These are phyloP conservation scores for Mallotus villosus DNA, from an alignment of 2,797 vertebrate genomes.

Conservation along the genomic window DNA sequence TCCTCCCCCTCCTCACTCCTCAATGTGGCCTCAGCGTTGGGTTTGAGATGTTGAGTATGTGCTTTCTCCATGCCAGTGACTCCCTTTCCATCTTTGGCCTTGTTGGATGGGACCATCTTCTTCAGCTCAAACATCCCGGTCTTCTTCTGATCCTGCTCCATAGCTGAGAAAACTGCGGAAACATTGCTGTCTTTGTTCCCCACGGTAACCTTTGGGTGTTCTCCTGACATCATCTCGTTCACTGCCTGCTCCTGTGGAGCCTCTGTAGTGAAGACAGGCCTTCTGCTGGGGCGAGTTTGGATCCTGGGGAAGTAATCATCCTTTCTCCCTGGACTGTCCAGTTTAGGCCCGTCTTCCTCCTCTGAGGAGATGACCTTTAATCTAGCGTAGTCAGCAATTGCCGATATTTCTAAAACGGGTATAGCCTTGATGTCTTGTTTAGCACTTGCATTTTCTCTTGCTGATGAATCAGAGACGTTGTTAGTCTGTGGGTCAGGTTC, in stretches of 20 bases:
- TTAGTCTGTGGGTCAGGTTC: slow-evolving; percentile 37
- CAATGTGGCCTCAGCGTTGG: slow-evolving; percentile 16
- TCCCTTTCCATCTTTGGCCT: slow-evolving; percentile 35
- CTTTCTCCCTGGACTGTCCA: slow-evolving; percentile 66
- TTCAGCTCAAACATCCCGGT: slow-evolving; percentile 73
- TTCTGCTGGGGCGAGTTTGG: slow-evolving; percentile 63
- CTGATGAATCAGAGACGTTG: slow-evolving; percentile 27
- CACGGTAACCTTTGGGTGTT: slow-evolving; percentile 52
- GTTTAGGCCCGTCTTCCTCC: slow-evolving; percentile 46
- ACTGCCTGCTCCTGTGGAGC: neutral
- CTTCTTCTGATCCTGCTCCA: slow-evolving; percentile 65
- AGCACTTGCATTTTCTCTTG: slow-evolving; percentile 38
- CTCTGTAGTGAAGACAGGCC: slow-evolving; percentile 55
- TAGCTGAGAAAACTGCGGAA: slow-evolving; percentile 60
- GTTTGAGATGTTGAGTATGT: slow-evolving; percentile 20
- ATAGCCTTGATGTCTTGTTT: slow-evolving; percentile 27
- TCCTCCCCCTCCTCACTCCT: slow-evolving; percentile 6
- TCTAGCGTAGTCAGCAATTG: slow-evolving; percentile 77
- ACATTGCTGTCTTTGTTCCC: slow-evolving; percentile 61
- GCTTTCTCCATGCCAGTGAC: slow-evolving; percentile 14
- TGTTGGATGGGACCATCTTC: slow-evolving; percentile 55
- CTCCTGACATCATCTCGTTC: neutral
- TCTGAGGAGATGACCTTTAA: slow-evolving; percentile 77
- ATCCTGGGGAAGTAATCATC: slow-evolving; percentile 73
- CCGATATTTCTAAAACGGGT: slow-evolving; percentile 74